Base-by-base conservation (phyloP, 2,113 vertebrate genomes). In the Anoura caudifer region DNA sequence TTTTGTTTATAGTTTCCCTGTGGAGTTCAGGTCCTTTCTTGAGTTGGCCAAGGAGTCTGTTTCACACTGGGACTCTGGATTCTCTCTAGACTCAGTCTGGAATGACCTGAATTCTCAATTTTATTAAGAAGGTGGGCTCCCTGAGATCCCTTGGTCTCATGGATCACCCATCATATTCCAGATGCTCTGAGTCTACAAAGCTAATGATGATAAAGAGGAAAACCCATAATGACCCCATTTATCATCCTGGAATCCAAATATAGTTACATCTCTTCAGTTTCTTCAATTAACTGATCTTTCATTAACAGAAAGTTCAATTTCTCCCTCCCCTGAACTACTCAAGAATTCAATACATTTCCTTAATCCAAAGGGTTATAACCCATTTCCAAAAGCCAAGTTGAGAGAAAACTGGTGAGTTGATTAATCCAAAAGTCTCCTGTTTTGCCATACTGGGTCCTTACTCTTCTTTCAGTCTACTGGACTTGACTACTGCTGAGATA, bases 341-440 rank as follows among this genome's bases (percentile, higher is more conserved):
- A 72, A 89, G 36, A 93, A 70, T 89, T 90, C 22, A 87, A 92
- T 92, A 84, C 22, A 65, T 90, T 69, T 90, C 9, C 28, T 84
- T 6, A 4, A 33, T 83, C 54, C n/a, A 67, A 90, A 83, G 47
- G 10, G 15, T 94, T 72, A 50, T 59, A 69, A 87, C 17, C 2
- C 24, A 52, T 26, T 80, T 92, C 38, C n/a, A 70, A 83, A 86
- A n/a, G 54, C 47, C 52, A 81, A 12, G 16, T 69, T 82, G 70
- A 79, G 59, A 92, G 81, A 54, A 95, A 84, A 89, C 7, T 7
- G 28, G 24, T 54, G 22, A 90, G 45, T 15, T 72, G 33, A 94
- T 31, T 16, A 63, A 88, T 24, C 14, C 52, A 87, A 65, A 52
- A 31, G 24, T 52, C 38, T 61, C 59, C 31, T 1, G 36, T 93